Evolutionary conservation across 2,888 invertebrate species (phyloP), one percentile per base, ranked within the genome.

Genomic region (Maniola hyperantus): DNA sequence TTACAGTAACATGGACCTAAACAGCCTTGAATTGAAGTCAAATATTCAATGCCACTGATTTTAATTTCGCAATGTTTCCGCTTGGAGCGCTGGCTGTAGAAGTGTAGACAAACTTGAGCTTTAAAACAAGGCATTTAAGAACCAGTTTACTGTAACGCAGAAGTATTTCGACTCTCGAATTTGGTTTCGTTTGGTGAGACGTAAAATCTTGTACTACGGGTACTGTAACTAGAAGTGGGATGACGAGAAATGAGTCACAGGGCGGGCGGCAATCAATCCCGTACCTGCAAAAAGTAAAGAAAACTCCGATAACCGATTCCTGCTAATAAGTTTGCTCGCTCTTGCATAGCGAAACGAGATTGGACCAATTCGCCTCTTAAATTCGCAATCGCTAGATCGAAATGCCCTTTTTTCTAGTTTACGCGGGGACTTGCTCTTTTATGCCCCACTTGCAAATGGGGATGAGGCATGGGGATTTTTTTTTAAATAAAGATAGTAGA

Each of bases 321-420:
- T 75, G 77, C 79, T 77, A 74, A 74, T 73, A 72, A 74, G 74
- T 74, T 73, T 73, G 71, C 71, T 83, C 91, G 81, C 88, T 90
- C 88, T 90, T 88, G 89, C 91, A 90, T 88, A 83, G 80, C 83
- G 79, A 77, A 83, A 76, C 87, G 86, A 85, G 88, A 89, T 88
- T 86, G 88, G 82, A 81, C 83, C 89, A 83, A 83, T 84, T 83
- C 81, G 77, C 76, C 79, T 80, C 80, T 82, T 82, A 82, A 83
- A 83, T 83, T 85, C 82, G 78, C 86, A 85, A 85, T 87, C 85
- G 84, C 73, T 79, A 73, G 80, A 79, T 82, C 82, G 82, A 77
- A 80, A 80, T 68, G 66, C 67, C 65, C 60, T 18, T 60, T 66
- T 71, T 72, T 71, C 66, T 64, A 64, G 69, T 69, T 67, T 65